phyloP scores from a whole-genome alignment of 2,888 invertebrate species.

The Sisyra terminalis region DNA sequence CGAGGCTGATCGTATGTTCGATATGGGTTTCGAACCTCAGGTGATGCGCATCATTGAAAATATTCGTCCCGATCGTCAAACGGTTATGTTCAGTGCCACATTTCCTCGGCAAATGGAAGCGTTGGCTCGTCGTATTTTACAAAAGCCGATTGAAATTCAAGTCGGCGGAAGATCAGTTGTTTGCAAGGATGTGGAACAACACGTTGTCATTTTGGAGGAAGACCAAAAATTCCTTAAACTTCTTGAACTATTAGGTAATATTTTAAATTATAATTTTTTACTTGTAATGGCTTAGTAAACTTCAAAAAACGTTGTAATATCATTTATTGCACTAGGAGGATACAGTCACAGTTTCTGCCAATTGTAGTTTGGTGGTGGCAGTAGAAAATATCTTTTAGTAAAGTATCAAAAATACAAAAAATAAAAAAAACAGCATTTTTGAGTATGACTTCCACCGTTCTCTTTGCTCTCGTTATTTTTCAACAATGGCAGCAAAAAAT shows the following conservation, averaged over 20 bases:
- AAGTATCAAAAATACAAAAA: no score
- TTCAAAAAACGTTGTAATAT: no score
- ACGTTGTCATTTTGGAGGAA: conserved; percentile 85
- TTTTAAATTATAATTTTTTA: no score
- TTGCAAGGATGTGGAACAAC: conserved; percentile 93
- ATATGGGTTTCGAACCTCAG: conserved; percentile 97
- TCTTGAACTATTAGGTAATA: conserved; percentile 87
- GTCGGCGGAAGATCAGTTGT: conserved; percentile 95
- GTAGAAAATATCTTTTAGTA: no score
- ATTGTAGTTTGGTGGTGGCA: no score
- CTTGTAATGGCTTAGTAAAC: no score
- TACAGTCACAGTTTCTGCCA: no score
- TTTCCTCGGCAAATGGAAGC: conserved; percentile 99
- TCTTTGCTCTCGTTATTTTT: no score
- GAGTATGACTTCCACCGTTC: no score
- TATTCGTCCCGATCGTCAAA: conserved; percentile 90
- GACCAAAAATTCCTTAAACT: conserved; percentile 96
- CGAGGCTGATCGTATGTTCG: conserved; percentile 99
- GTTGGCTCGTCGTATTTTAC: conserved; percentile 79
- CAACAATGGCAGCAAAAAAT: no score
- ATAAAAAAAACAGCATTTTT: no score
- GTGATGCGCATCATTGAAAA: conserved; percentile 97
- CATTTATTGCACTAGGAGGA: no score
- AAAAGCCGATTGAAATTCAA: conserved; percentile 92
- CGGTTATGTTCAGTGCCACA: conserved; percentile 97